Evolutionary conservation across 2,113 vertebrate genomes (phyloP).

Genomic region (Regulus satrapa): DNA sequence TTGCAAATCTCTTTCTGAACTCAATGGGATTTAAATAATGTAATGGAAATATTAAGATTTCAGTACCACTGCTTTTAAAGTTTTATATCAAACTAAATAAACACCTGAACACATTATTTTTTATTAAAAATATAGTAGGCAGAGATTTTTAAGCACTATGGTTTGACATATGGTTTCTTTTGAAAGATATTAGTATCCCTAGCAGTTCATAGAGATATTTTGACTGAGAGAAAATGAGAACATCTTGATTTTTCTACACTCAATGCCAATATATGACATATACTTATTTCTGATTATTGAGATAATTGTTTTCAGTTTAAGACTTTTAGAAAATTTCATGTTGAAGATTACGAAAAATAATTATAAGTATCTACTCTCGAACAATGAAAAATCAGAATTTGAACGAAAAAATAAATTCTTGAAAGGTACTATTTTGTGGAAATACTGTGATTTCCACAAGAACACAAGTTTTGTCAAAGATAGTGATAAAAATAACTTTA

Average conservation of each 20-base stretch:
- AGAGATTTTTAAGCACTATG: not conserved
- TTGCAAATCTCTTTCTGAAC: not conserved
- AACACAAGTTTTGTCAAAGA: not conserved
- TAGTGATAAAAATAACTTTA: accelerated
- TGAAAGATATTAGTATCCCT: not conserved
- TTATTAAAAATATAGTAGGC: not conserved
- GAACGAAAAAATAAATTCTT: not conserved
- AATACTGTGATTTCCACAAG: not conserved
- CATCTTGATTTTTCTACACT: not conserved
- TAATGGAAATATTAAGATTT: not conserved
- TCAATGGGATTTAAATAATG: not conserved
- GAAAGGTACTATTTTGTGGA: not conserved
- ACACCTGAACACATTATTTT: not conserved
- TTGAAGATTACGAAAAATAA: not conserved
- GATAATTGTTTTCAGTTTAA: not conserved
- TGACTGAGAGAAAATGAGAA: not conserved
- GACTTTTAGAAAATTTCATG: not conserved
- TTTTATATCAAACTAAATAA: not conserved
- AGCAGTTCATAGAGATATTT: not conserved
- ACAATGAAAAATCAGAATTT: not conserved
- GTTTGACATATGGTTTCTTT: not conserved
- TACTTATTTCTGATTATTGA: not conserved
- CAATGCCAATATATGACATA: not conserved
- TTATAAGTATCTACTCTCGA: not conserved
- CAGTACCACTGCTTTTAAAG: not conserved